phyloP scores from a whole-genome alignment of 2,113 vertebrate genomes.

The Malurus elegans region DNA sequence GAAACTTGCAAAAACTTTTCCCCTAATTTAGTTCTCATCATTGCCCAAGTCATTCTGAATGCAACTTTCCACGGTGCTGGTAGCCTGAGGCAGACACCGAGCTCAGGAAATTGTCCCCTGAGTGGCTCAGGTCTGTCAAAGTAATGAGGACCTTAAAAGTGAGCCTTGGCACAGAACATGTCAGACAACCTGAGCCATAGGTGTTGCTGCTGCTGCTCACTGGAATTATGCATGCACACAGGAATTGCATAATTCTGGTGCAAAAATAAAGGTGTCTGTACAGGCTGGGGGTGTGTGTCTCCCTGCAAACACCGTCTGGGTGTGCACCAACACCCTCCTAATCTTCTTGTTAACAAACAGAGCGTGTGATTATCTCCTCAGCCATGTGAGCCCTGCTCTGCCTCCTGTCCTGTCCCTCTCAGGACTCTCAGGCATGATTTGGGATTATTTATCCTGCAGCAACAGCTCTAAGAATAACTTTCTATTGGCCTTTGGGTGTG shows the following conservation, averaged over 20 bases:
- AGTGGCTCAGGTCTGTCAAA: conserved; percentile 24
- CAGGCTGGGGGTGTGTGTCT: neutral
- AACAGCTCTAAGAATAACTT: conserved; percentile 63
- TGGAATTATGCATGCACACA: neutral
- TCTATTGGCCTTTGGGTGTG: conserved; percentile 18
- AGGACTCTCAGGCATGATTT: conserved; percentile 37
- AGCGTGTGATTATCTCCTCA: neutral
- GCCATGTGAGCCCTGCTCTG: neutral
- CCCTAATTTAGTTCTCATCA: conserved; percentile 41
- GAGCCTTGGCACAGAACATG: neutral
- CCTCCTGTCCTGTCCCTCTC: conserved; percentile 34
- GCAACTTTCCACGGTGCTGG: neutral
- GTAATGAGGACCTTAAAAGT: conserved; percentile 45
- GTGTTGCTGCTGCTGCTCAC: neutral
- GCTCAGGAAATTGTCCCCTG: neutral
- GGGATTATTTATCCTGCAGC: conserved; percentile 27
- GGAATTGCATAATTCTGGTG: neutral
- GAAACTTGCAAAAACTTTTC: neutral
- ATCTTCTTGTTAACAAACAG: conserved; percentile 2
- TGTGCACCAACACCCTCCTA: neutral
- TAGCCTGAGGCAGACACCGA: neutral
- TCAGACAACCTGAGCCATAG: conserved; percentile 21
- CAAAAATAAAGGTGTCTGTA: neutral
- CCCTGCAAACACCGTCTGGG: neutral
- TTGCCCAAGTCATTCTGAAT: neutral